Conservation (phyloP, 2,888 invertebrate genomes). For the Lasioglossum morio region DNA sequence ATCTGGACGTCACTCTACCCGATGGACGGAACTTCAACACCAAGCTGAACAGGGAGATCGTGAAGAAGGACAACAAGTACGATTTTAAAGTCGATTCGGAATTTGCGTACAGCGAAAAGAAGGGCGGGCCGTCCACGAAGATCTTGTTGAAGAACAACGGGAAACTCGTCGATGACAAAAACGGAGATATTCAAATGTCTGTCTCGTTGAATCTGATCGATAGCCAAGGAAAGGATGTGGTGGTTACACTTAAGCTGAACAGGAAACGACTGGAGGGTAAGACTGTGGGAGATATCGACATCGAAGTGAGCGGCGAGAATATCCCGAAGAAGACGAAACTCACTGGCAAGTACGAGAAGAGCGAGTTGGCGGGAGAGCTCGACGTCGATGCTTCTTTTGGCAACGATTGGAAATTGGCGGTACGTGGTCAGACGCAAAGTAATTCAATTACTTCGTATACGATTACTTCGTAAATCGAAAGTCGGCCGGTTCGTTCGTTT, state of each 20-base stretch:
- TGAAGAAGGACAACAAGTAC: conserved; percentile 72
- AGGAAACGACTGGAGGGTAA: conserved; percentile 79
- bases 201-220: conserved; percentile 84
- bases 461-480: too few species aligned
- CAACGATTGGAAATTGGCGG: conserved; percentile 71
- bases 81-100: conserved; percentile 62
- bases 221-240: conserved; percentile 85
- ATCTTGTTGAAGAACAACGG: conserved; percentile 80
- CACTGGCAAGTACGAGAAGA: background rate
- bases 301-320: conserved; percentile 65
- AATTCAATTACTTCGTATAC: too few species aligned
- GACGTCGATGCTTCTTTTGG: conserved; percentile 73
- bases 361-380: conserved; percentile 56
- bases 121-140: conserved; percentile 84
- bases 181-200: conserved; percentile 82
- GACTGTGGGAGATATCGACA: conserved; percentile 63
- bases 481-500: too few species aligned
- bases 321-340: conserved; percentile 68
- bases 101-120: conserved; percentile 83
- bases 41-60: conserved; percentile 81
- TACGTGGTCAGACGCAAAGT: conserved; percentile 51
- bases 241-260: conserved; percentile 70
- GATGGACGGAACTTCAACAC: conserved; percentile 84
- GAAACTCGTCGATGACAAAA: conserved; percentile 84
- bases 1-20: conserved; percentile 86